Evolutionary conservation across 1,140 invertebrate species (phyloP).

Genomic region (Tetraneura akinire): DNA sequence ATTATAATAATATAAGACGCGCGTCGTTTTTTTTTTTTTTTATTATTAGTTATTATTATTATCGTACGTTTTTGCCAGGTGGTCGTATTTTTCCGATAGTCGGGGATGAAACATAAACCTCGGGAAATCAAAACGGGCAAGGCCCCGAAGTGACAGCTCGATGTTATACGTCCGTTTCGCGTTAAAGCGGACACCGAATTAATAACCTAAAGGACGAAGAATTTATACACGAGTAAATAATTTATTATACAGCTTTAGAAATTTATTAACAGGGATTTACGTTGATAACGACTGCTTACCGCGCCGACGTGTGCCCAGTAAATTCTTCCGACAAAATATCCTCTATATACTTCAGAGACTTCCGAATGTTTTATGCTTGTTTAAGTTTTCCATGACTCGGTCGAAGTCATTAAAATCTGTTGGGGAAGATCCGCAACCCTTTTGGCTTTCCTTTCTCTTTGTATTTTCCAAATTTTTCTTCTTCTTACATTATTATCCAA

Average conservation of each 20-base stretch:
- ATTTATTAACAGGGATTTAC: constrained; percentile 39
- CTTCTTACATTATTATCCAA: neutral
- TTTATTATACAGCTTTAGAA: neutral
- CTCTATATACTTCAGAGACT: constrained; percentile 12
- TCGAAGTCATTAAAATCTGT: constrained; percentile 27
- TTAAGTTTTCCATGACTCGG: constrained; percentile 33
- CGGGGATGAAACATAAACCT: constrained; percentile 22
- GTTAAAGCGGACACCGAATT: neutral
- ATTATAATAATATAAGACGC: too few relatives aligned
- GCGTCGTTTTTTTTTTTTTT: too few relatives aligned
- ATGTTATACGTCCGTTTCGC: neutral
- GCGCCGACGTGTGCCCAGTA: neutral
- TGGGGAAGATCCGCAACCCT: neutral
- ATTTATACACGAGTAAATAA: too few relatives aligned
- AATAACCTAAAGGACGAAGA: neutral
- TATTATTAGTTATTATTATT: neutral
- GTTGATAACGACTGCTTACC: neutral
- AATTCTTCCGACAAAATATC: neutral
- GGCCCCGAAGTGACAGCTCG: too few relatives aligned
- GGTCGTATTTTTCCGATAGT: constrained; percentile 4
- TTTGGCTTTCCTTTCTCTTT: neutral
- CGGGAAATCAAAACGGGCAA: neutral
- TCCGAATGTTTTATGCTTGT: constrained; percentile 41
- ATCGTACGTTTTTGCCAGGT: neutral
- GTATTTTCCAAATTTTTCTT: neutral